Conservation (phyloP, 2,797 vertebrate genomes). For the Uromys caudimaculatus region DNA sequence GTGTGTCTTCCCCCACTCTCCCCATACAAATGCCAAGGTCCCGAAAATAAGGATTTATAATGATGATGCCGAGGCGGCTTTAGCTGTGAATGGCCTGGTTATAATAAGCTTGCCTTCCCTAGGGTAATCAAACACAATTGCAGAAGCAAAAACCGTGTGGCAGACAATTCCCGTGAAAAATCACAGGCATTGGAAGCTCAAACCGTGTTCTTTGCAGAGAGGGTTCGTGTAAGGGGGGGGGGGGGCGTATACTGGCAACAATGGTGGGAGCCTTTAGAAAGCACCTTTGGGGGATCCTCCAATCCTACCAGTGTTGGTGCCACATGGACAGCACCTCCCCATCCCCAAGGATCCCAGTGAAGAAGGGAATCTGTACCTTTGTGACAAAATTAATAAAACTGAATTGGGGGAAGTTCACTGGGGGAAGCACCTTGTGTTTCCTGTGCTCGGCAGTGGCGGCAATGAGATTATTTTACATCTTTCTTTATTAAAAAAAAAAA, state of each 20-base stretch:
- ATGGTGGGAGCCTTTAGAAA: neutral
- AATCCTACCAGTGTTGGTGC: neutral
- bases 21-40: conserved; percentile 38
- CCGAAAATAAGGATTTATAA: conserved; percentile 74
- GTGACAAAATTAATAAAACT: conserved; percentile 79
- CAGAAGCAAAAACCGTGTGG: conserved; percentile 70
- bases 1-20: conserved; percentile 17
- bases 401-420: conserved; percentile 79
- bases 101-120: conserved; percentile 73
- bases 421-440: conserved; percentile 68
- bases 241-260: neutral
- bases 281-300: conserved; percentile 11
- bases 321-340: neutral
- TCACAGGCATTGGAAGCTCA: neutral
- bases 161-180: conserved; percentile 70
- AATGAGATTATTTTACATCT: conserved; percentile 78
- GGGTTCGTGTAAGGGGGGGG: neutral
- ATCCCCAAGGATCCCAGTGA: conserved; percentile 19
- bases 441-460: conserved; percentile 34
- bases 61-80: conserved; percentile 7
- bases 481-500: conserved; percentile 81
- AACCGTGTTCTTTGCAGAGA: neutral
- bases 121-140: conserved; percentile 74
- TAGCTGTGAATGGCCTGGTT: conserved; percentile 71
- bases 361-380: conserved; percentile 58